These are phyloP conservation scores for Patella depressa DNA, from an alignment of 2,888 invertebrate genomes.

Conservation along the genomic window DNA sequence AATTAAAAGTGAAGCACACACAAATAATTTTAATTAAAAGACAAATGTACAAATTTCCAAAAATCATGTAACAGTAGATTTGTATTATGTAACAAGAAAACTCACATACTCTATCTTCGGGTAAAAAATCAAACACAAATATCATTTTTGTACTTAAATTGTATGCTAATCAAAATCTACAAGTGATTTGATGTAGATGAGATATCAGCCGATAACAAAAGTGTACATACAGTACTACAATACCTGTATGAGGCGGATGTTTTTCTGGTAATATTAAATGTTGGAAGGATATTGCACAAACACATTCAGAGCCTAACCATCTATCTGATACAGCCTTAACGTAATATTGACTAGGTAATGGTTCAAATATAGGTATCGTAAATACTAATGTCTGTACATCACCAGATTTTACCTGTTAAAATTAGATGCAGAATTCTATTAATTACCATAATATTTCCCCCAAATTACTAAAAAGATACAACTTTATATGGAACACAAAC, in stretches of 20 bases:
- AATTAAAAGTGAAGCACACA: not conserved
- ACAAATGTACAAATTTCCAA: too few species aligned
- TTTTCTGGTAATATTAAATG: conserved; percentile 91
- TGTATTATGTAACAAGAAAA: not conserved
- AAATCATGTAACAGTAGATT: too few species aligned
- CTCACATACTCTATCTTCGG: too few species aligned
- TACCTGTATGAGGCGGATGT: conserved; percentile 92
- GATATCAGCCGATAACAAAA: not conserved
- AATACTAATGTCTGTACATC: conserved; percentile 90
- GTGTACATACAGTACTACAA: not conserved
- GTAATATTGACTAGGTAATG: conserved; percentile 92
- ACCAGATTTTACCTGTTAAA: conserved; percentile 78
- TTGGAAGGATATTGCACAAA: conserved; percentile 78
- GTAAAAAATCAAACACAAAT: too few species aligned
- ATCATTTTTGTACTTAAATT: too few species aligned
- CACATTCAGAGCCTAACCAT: conserved; percentile 79
- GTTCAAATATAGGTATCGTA: conserved; percentile 91
- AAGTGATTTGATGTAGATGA: not conserved
- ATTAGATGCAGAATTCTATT: not conserved
- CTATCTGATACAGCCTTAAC: conserved; percentile 89
- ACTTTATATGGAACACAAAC: too few species aligned
- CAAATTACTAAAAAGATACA: not conserved
- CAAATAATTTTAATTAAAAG: too few species aligned
- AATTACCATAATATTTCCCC: not conserved
- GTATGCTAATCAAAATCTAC: too few species aligned